Percentiles rank a stretch among this genome's conserved stretches.
phyloP scores from a whole-genome alignment of 2,888 invertebrate species.

The Petrolisthes cinctipes region DNA sequence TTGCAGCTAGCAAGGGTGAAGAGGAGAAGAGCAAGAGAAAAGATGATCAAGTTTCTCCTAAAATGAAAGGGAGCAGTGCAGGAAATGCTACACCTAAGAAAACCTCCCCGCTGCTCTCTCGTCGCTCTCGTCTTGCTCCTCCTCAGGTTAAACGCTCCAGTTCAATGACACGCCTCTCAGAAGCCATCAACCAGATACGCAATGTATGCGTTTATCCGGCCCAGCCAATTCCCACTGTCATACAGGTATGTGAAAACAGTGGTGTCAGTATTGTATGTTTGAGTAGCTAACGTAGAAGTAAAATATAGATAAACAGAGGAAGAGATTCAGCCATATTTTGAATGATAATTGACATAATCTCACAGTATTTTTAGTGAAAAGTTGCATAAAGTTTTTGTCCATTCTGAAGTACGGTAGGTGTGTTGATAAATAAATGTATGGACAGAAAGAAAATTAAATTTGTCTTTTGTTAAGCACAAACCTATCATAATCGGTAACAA shows the following conservation, averaged over 20 bases:
- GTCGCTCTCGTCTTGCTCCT: constrained; percentile 32
- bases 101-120: constrained; percentile 16
- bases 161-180: constrained; percentile 46
- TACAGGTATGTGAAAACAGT: constrained; percentile 17
- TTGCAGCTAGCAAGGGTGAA: background rate
- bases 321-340: too few species aligned
- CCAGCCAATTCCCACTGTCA: constrained; percentile 1
- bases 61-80: constrained; percentile 5
- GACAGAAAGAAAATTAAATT: too few species aligned
- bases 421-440: too few species aligned
- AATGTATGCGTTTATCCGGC: constrained; percentile 48
- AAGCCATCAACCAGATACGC: constrained; percentile 50
- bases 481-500: too few species aligned
- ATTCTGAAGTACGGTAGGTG: too few species aligned
- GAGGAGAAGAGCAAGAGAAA: background rate
- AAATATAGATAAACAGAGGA: too few species aligned
- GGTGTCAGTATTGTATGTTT: too few species aligned
- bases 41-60: background rate
- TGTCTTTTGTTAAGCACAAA: too few species aligned
- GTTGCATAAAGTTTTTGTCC: too few species aligned
- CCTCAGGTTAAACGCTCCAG: constrained; percentile 47
- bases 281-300: too few species aligned
- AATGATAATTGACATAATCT: too few species aligned
- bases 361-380: too few species aligned
- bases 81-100: constrained; percentile 7